Percentiles rank a stretch among this genome's conserved stretches.
These are phyloP conservation scores for Nannoperca australis DNA, from an alignment of 2,797 vertebrate genomes.

Conservation along the genomic window DNA sequence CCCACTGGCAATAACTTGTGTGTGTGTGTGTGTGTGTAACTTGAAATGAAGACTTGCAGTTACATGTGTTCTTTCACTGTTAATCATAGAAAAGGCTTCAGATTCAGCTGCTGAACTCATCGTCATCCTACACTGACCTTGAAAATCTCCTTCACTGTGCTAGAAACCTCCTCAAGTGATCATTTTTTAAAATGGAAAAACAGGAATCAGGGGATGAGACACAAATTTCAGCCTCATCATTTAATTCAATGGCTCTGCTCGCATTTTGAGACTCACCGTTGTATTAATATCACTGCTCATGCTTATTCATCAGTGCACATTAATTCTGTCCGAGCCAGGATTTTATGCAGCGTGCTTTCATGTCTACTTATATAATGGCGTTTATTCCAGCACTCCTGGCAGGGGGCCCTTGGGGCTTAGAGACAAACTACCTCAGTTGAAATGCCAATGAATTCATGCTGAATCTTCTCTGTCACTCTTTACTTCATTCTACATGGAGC, in stretches of 20 bases:
- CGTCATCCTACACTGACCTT: not conserved
- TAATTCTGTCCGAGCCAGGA: conserved; percentile 50
- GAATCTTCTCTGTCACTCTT: conserved; percentile 42
- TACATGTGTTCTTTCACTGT: conserved; percentile 28
- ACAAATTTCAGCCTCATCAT: conserved; percentile 13
- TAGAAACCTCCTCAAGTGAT: conserved; percentile 3
- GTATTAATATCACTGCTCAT: conserved; percentile 62
- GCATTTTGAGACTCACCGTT: conserved; percentile 40
- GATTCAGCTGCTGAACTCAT: conserved; percentile 24
- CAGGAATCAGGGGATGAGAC: conserved; percentile 16
- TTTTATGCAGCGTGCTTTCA: conserved; percentile 53
- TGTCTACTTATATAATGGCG: conserved; percentile 59
- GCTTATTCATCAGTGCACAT: conserved; percentile 68
- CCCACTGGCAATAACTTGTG: conserved; percentile 61
- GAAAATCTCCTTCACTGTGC: not conserved
- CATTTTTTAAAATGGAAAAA: conserved; percentile 1
- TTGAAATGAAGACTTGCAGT: conserved; percentile 41
- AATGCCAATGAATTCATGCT: conserved; percentile 47
- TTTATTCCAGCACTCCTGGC: conserved; percentile 47
- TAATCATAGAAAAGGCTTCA: conserved; percentile 26
- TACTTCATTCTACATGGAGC: conserved; percentile 1
- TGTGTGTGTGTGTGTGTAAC: conserved; percentile 10
- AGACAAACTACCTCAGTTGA: conserved; percentile 44
- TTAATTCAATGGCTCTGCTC: conserved; percentile 36
- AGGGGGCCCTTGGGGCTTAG: conserved; percentile 38